Percentiles rank a stretch among this genome's conserved stretches.
These are phyloP conservation scores for Sarcophaga caerulescens DNA, from an alignment of 2,888 invertebrate genomes.

Conservation along the genomic window DNA sequence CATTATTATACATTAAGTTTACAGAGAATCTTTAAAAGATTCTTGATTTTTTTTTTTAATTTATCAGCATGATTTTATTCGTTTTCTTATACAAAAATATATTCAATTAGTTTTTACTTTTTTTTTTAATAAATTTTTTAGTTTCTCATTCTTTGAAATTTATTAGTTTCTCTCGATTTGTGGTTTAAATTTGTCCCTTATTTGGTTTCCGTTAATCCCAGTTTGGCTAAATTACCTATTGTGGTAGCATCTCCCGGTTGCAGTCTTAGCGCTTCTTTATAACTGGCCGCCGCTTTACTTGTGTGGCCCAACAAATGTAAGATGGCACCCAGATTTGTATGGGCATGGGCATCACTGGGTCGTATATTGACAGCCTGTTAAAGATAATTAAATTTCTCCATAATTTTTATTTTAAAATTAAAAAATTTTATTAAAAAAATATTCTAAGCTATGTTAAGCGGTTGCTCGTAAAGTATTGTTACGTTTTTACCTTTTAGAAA, in stretches of 20 bases:
- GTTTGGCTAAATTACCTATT: slow-evolving; percentile 92
- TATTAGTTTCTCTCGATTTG: background rate
- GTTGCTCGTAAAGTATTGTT: no score
- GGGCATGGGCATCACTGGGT: slow-evolving; percentile 91
- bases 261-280: slow-evolving; percentile 91
- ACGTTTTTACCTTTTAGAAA: no score
- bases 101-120: slow-evolving; percentile 17
- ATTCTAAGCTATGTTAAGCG: no score
- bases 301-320: slow-evolving; percentile 96
- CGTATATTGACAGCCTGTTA: slow-evolving; percentile 81
- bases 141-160: background rate
- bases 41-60: background rate
- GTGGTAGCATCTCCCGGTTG: slow-evolving; percentile 95
- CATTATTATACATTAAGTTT: slow-evolving; percentile 63
- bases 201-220: slow-evolving; percentile 80
- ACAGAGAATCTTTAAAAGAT: slow-evolving; percentile 60
- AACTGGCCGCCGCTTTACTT: slow-evolving; percentile 92
- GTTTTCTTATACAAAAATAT: slow-evolving; percentile 56
- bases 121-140: slow-evolving; percentile 11
- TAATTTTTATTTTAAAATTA: no score
- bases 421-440: no score
- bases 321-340: slow-evolving; percentile 97
- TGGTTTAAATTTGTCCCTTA: slow-evolving; percentile 32
- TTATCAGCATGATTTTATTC: background rate
- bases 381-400: background rate